A percentile compares a stretch with the other conserved stretches of the same genome.
phyloP scores from a whole-genome alignment of 35 echinoderm and acorn worm species.

The Eucidaris tribuloides region DNA sequence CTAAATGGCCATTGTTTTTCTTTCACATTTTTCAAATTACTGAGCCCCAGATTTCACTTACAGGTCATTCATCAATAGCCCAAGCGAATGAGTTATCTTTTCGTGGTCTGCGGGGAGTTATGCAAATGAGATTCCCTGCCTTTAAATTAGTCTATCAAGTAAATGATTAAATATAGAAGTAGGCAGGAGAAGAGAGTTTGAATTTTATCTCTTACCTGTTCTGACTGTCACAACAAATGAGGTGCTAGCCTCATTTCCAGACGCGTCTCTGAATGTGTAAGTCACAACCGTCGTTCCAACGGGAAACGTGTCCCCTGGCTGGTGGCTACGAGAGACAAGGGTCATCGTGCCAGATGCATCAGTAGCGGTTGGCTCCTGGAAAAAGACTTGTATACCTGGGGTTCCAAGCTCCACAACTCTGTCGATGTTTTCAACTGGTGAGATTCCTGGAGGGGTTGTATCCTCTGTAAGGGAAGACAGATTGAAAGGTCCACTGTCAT shows the following conservation, averaged over 20 bases:
- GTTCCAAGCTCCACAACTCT: constrained; percentile 15
- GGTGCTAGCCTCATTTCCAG: not conserved
- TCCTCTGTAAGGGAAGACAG: constrained; percentile 32
- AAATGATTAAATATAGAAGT: too few relatives aligned
- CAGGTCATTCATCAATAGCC: too few relatives aligned
- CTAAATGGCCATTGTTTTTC: too few relatives aligned
- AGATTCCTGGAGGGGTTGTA: constrained; percentile 26
- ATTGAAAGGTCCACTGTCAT: not conserved
- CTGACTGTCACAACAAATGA: constrained; percentile 36
- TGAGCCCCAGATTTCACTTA: too few relatives aligned
- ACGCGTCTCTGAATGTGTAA: constrained; percentile 15
- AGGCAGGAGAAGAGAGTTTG: too few relatives aligned
- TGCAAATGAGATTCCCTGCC: too few relatives aligned
- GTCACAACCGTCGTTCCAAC: constrained; percentile 38
- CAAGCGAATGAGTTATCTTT: too few relatives aligned
- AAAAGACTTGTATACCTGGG: not conserved
- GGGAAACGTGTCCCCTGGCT: constrained; percentile 9
- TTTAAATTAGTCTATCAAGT: too few relatives aligned
- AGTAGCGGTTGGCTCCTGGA: constrained; percentile 4
- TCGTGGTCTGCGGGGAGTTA: too few relatives aligned
- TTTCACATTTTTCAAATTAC: too few relatives aligned
- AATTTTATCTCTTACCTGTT: constrained; percentile 29
- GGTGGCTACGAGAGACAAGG: not conserved
- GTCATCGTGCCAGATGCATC: constrained; percentile 20
- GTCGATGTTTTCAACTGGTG: not conserved